Percentiles rank a stretch among this genome's conserved stretches.
These are phyloP conservation scores for Aricia artaxerxes DNA, from an alignment of 2,888 invertebrate species.

Conservation along the genomic window DNA sequence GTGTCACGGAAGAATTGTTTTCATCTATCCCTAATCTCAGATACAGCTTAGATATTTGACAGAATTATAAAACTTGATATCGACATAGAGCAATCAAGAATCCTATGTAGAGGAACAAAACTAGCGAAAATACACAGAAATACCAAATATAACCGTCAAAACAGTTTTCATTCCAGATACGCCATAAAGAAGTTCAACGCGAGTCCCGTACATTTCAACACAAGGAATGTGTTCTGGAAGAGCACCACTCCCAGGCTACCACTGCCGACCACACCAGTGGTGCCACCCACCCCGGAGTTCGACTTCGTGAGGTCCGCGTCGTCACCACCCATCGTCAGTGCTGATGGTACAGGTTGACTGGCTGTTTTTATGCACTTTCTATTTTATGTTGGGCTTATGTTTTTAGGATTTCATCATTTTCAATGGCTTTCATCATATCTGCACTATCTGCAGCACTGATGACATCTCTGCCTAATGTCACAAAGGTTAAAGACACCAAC, in stretches of 20 bases:
- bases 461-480: not conserved
- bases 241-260: conserved; percentile 47
- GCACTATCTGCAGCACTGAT: not conserved
- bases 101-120: not conserved
- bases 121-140: not conserved
- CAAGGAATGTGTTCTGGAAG: conserved; percentile 60
- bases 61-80: too few species aligned
- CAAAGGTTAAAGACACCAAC: not conserved
- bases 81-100: too few species aligned
- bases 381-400: conserved; percentile 35
- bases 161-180: conserved; percentile 52
- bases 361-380: conserved; percentile 54
- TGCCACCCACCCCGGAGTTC: conserved; percentile 54
- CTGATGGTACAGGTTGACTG: conserved; percentile 69
- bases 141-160: not conserved
- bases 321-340: conserved; percentile 51
- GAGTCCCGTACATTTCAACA: conserved; percentile 41
- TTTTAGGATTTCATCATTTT: not conserved
- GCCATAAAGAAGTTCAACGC: conserved; percentile 60
- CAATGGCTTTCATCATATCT: not conserved
- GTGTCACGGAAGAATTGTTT: too few species aligned
- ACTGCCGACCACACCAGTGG: conserved; percentile 48
- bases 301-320: conserved; percentile 64
- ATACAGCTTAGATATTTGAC: too few species aligned
- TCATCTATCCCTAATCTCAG: too few species aligned